Evolutionary conservation across 2,797 vertebrate species (phyloP), one percentile per base, ranked within the genome.

Genomic region (Sebastes melanostomus): DNA sequence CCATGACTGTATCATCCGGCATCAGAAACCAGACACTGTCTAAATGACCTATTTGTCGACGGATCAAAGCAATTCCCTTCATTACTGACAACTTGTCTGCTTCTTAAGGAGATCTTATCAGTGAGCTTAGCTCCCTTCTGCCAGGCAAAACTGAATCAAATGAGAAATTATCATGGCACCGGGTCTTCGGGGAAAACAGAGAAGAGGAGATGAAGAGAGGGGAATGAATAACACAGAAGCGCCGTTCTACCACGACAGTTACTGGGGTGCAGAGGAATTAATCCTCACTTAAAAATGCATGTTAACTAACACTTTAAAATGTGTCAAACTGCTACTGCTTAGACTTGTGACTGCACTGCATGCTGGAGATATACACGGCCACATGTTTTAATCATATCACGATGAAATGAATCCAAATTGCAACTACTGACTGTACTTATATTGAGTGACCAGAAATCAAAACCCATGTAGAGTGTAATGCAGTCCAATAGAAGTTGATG

Each of bases 41-140:
- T 94, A 93, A 95, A 94, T 94, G 93, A 94, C 94, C 92, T 92
- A 95, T 95, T 95, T 95, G 93, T 95, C 87, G 89, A 91, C 42
- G 78, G 93, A 95, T 95, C 94, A 95, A 94, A 95, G 94, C 90
- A 86, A 93, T 93, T 95, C 89, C 91, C 93, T 92, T 94, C 93
- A 94, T 95, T 94, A 95, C 92, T 93, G 94, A 94, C 93, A 93
- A 93, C 92, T 94, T 91, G 91, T 95, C 93, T 92, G 91, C 62
- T 90, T 94, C 92, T 94, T 94, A 92, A 92, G 89, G 81, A 94
- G 93, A 95, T 95, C 88, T 90, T 94, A 94, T 95, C 93, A 87
- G 84, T 72, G 89, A 91, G 94, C 91, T 94, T 88, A 92, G 90
- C 89, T 85, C 86, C 90, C 88, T 84, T 93, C 92, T 93, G 91